Percentiles rank a stretch among this genome's conserved stretches.
Conservation (phyloP, 1,140 invertebrate species). For the Lethrus apterus region DNA sequence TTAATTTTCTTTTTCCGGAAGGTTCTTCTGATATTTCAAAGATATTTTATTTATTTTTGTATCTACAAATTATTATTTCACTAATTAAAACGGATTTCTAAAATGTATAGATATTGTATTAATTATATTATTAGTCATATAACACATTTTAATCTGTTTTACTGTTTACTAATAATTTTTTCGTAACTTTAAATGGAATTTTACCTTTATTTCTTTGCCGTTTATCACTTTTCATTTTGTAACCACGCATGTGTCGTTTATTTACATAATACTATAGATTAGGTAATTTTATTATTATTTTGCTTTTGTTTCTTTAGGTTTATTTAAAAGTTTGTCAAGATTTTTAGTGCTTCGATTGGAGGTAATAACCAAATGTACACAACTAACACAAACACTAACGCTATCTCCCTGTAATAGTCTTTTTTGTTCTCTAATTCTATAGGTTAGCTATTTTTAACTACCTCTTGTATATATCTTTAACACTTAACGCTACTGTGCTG, state of each 20-base stretch:
- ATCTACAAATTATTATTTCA: no score
- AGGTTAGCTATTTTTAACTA: not conserved
- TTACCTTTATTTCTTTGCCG: no score
- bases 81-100: no score
- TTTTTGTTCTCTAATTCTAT: not conserved
- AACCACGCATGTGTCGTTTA: no score
- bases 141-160: no score
- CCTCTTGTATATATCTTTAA: constrained; percentile 7
- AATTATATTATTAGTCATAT: no score
- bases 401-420: constrained; percentile 3
- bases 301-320: not conserved
- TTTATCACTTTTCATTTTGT: no score
- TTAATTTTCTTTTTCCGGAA: constrained; percentile 1
- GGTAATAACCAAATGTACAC: constrained; percentile 15
- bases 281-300: constrained; percentile 5
- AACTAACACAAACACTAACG: constrained; percentile 13
- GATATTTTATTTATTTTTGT: constrained; percentile 15
- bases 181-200: no score
- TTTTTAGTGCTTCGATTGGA: constrained; percentile 15
- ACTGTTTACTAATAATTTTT: no score
- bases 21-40: constrained; percentile 11
- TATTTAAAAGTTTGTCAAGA: constrained; percentile 6
- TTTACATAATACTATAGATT: no score
- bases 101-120: no score
- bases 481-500: constrained; percentile 9